Evolutionary conservation across 2,888 invertebrate genomes (phyloP), one percentile per base, ranked within the genome.

Genomic region (Fragum fragum): DNA sequence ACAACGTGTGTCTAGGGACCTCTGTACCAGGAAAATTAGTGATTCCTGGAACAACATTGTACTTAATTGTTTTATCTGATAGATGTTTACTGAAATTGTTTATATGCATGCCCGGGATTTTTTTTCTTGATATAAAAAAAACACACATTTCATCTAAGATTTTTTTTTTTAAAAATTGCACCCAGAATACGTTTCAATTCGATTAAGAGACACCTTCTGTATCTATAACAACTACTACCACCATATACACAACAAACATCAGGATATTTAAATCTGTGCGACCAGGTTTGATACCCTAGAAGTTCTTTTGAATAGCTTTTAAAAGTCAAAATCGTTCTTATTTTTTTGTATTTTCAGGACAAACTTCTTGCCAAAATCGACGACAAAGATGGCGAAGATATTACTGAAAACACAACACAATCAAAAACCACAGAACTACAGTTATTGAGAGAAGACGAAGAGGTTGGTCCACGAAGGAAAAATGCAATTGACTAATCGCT

Each of bases 311-410:
- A n/a, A n/a, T n/a, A n/a, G n/a, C n/a, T n/a, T n/a, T n/a, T n/a
- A n/a, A n/a, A n/a, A n/a, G n/a, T n/a, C n/a, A n/a, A n/a, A n/a
- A n/a, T n/a, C n/a, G n/a, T n/a, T n/a, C n/a, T n/a, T n/a, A n/a
- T n/a, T n/a, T n/a, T n/a, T n/a, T n/a, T 47, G 3, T 81, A 32
- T 71, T 89, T 91, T 73, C 85, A 89, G 90, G 90, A 89, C 76
- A 89, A 85, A 47, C 69, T 90, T 29, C 72, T 90, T 61, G 88
- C 90, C 11, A 89, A 90, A 57, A 87, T 91, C n/a, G 91, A 90
- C 32, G 90, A 91, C 53, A 81, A 78, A 55, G 91, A 91, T 9
- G 72, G 76, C 21, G 88, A 89, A 2, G 74, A 73, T 23, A 68
- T 39, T 6, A 1, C 21, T 1, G 55, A 53, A n/a, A 53, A 28